Conservation (phyloP, 2,113 vertebrate genomes). For the Thymallus thymallus region DNA sequence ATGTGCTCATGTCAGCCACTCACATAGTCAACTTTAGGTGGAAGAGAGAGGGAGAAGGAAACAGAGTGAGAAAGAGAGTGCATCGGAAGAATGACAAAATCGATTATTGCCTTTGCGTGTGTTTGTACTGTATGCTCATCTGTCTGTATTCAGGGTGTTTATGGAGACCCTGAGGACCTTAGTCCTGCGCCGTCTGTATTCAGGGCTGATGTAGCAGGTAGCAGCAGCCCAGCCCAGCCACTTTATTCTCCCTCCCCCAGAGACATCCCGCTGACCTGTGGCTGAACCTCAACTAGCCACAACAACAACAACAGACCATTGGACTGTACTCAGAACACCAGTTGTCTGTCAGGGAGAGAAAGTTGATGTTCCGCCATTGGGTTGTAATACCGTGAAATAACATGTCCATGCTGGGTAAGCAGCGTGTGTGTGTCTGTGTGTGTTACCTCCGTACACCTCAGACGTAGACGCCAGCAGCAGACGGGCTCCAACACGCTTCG, state of each 20-base stretch:
- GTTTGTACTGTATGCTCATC: background rate
- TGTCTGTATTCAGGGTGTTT: background rate
- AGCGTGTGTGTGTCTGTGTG: background rate
- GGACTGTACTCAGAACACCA: background rate
- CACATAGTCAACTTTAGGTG: too few species aligned
- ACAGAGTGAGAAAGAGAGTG: background rate
- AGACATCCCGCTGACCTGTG: too few species aligned
- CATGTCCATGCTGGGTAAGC: background rate
- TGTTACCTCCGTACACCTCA: slow-evolving; percentile 95
- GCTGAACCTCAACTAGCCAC: too few species aligned
- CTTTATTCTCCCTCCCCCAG: too few species aligned
- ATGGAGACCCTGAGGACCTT: too few species aligned
- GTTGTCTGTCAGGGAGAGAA: background rate
- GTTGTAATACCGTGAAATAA: background rate
- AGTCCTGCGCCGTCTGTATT: too few species aligned
- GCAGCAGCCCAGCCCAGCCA: too few species aligned
- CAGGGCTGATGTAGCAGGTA: too few species aligned
- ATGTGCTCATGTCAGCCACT: background rate
- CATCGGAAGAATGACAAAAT: background rate
- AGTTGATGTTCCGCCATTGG: background rate
- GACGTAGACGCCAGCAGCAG: slow-evolving; percentile 95
- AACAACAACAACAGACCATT: too few species aligned
- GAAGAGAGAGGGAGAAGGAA: too few species aligned
- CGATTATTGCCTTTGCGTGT: background rate
- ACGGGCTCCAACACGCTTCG: slow-evolving; percentile 94